A percentile compares a stretch with the other conserved stretches of the same genome.
Evolutionary conservation across 2,888 invertebrate genomes (phyloP).

Genomic region (Heteromurus nitidus): DNA sequence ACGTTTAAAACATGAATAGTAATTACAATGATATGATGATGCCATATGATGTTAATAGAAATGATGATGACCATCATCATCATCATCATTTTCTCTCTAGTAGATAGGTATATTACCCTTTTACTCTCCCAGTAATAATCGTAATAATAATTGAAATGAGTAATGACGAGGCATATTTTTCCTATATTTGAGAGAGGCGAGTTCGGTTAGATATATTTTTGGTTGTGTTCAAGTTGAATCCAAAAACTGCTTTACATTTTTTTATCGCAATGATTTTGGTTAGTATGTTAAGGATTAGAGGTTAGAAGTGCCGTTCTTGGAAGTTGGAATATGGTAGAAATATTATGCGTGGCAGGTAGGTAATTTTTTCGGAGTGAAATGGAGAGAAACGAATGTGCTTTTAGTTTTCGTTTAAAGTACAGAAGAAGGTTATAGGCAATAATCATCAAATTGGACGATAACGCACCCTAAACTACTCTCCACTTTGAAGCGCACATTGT

Average conservation of each 20-base stretch:
- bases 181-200: conserved; percentile 28
- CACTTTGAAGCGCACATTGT: too few species aligned
- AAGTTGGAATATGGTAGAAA: too few species aligned
- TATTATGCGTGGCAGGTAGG: too few species aligned
- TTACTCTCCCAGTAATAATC: conserved; percentile 62
- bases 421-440: conserved; percentile 14
- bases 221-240: background rate
- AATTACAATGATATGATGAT: conserved; percentile 52
- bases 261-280: too few species aligned
- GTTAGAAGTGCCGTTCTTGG: too few species aligned
- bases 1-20: conserved; percentile 40
- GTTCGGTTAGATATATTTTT: background rate
- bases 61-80: conserved; percentile 64
- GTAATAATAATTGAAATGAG: conserved; percentile 66
- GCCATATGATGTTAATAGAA: conserved; percentile 56
- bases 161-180: conserved; percentile 60
- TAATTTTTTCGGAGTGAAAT: too few species aligned
- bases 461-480: conserved; percentile 41
- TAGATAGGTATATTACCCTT: conserved; percentile 36
- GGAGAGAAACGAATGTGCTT: too few species aligned
- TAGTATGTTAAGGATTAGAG: too few species aligned
- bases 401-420: too few species aligned
- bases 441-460: conserved; percentile 40
- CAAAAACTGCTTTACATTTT: too few species aligned
- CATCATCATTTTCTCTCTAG: too few species aligned